Base-by-base conservation (phyloP, 2,113 vertebrate species). In the Silurus meridionalis region DNA sequence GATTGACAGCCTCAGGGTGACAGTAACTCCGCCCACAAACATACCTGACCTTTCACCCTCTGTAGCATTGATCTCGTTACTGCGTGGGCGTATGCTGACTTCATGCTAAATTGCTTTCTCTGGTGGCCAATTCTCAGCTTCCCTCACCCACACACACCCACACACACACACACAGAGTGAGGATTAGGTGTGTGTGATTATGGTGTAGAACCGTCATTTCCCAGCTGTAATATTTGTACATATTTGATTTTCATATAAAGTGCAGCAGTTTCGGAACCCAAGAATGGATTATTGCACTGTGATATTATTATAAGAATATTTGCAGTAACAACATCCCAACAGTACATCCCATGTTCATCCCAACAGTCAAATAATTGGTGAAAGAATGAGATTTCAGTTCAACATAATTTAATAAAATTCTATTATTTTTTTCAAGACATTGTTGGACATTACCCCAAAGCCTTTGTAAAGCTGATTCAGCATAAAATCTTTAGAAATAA, bases 1-100 rank as follows among this genome's bases (percentile, higher is more conserved):
- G 48, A 85, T 57, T 83, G 66, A 78, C 82, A 48, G 48, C 80
- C 69, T 80, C 48, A 5, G 60, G 77, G 61, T 78, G 28, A 5
- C 69, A 69, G 17, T 57, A 64, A 85, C 25, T 66, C 69, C 17
- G 69, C 83, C 71, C 71, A 52, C 21, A 71, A 79, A 66, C 58
- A 58, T 13, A 61, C 55, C 52, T 25, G 50, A 82, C 50, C 57
- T 66, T 63, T 75, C 69, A 46, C 21, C 13, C 61, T 55, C 21
- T 23, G 60, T 9, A 7, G 11, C 11, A 60, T 37, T 80, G 58
- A 46, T 63, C 23, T 28, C 6, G 14, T 61, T 25, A 46, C 19
- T 0, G 9, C 19, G 85, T 83, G 60, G 58, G 69, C 21, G 80
- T 66, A 46, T 48, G 17, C 66, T 71, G 72, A 57, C 53, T 46